A percentile compares a stretch with the other conserved stretches of the same genome.
phyloP scores from a whole-genome alignment of 2,888 invertebrate genomes.

The Cistogaster globosa region DNA sequence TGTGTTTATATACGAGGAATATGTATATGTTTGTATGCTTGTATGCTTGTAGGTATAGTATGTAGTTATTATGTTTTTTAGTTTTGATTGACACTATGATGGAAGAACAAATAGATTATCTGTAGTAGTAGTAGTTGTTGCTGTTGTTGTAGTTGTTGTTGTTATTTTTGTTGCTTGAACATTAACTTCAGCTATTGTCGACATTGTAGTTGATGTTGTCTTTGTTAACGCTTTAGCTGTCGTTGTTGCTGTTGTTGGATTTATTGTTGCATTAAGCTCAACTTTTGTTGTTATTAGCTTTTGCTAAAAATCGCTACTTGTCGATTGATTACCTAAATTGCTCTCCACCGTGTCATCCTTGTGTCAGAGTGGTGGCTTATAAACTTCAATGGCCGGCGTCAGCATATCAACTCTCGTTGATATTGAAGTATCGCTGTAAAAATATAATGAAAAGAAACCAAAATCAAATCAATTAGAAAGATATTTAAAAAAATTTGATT shows the following conservation, averaged over 20 bases:
- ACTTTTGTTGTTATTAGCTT: conserved; percentile 79
- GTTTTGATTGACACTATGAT: conserved; percentile 83
- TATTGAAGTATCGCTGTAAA: conserved; percentile 87
- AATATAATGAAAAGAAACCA: neutral
- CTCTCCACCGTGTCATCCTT: conserved; percentile 84
- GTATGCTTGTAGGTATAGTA: conserved; percentile 11
- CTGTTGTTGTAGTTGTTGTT: conserved; percentile 48
- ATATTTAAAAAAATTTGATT: neutral
- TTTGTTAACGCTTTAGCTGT: conserved; percentile 35
- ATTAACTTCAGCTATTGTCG: conserved; percentile 60
- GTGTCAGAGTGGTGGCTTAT: conserved; percentile 83
- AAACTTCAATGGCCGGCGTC: conserved; percentile 84
- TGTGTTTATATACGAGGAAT: neutral
- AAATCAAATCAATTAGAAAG: neutral
- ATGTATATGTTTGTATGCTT: conserved; percentile 1
- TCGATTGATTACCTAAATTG: conserved; percentile 84
- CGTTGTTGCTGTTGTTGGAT: conserved; percentile 53
- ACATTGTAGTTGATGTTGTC: conserved; percentile 62
- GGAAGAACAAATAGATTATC: conserved; percentile 84
- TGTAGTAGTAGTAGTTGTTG: conserved; percentile 72
- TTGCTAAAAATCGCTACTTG: conserved; percentile 83
- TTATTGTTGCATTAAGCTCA: conserved; percentile 76
- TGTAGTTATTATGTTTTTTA: conserved; percentile 54
- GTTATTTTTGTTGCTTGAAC: conserved; percentile 53
- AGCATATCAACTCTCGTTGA: conserved; percentile 88